Evolutionary conservation across 1,140 invertebrate species (phyloP), one percentile per base, ranked within the genome.

Genomic region (Cyrtorhinus lividipennis): DNA sequence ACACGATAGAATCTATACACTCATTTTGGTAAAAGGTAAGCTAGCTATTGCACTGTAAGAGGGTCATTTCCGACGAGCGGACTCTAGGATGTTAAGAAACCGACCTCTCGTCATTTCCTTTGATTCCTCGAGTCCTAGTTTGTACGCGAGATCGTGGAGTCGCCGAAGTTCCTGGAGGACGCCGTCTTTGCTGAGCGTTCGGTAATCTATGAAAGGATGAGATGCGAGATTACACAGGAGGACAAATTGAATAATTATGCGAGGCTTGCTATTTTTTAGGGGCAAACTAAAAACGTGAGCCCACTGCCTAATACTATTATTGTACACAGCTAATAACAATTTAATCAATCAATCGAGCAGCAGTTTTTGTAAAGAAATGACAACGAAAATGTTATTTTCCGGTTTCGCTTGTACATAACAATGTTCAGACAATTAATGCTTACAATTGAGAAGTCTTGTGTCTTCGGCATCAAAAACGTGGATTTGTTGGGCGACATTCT

Each of bases 31-130:
- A n/a, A n/a, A n/a, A n/a, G n/a, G n/a, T n/a, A n/a, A n/a, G n/a
- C n/a, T n/a, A n/a, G n/a, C 46, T 48, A 48, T 48, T 48, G 46
- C 46, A 48, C 46, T 48, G n/a, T n/a, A 44, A 44, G 38, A 12
- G n/a, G n/a, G n/a, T 44, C 58, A 59, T 58, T 64, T 66, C 59
- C 48, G 57, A 57, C 61, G 66, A 24, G 58, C 61, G 30, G 62
- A 64, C 2, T 59, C 56, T 8, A 71, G 65, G 56, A 96, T 90
- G 75, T 93, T 92, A 46, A 97, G 78, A 73, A 94, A 92, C 77
- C 94, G 95, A 38, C 92, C 93, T 67, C 92, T 78, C 0, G 92
- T 95, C 88, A 96, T 93, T 79, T 97, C 94, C 72, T 93, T 92
- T 0, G 92, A 85, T 79, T 98, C 93, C 72, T 95, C 91, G 13